phyloP scores from a whole-genome alignment of 2,113 vertebrate genomes.

The Lagopus leucura region DNA sequence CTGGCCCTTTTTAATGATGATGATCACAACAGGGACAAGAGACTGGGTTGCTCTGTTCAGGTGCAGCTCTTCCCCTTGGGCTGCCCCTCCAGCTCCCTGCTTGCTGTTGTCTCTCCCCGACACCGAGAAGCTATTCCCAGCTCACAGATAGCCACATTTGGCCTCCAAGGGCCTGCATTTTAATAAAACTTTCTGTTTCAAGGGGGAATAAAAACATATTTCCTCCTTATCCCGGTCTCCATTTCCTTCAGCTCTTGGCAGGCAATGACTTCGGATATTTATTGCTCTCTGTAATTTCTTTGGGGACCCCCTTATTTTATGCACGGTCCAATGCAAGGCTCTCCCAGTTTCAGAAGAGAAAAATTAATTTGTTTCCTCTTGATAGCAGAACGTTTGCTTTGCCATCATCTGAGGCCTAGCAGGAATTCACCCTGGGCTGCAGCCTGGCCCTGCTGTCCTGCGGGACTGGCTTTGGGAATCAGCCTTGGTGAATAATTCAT shows the following conservation, averaged over 20 bases:
- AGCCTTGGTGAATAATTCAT: constrained; percentile 5
- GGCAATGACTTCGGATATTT: background rate
- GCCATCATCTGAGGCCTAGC: background rate
- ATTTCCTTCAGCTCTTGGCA: background rate
- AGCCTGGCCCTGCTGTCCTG: background rate
- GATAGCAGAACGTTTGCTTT: background rate
- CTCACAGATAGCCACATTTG: background rate
- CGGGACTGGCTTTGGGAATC: background rate
- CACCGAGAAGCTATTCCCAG: background rate
- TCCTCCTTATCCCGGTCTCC: constrained; percentile 5
- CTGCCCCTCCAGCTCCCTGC: background rate
- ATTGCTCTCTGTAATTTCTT: constrained; percentile 29
- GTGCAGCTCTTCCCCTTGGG: background rate
- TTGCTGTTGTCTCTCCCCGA: background rate
- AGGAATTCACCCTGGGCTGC: background rate
- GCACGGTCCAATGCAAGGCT: background rate
- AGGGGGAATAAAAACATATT: background rate
- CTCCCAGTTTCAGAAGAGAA: background rate
- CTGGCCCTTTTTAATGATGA: background rate
- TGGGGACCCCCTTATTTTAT: constrained; percentile 28
- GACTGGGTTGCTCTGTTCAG: background rate
- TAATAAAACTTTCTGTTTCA: background rate
- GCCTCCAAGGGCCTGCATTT: background rate
- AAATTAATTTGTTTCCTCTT: constrained; percentile 23
- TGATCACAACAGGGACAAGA: background rate